These are phyloP conservation scores for Notolabrus celidotus DNA, from an alignment of 2,797 vertebrate genomes.

Conservation along the genomic window DNA sequence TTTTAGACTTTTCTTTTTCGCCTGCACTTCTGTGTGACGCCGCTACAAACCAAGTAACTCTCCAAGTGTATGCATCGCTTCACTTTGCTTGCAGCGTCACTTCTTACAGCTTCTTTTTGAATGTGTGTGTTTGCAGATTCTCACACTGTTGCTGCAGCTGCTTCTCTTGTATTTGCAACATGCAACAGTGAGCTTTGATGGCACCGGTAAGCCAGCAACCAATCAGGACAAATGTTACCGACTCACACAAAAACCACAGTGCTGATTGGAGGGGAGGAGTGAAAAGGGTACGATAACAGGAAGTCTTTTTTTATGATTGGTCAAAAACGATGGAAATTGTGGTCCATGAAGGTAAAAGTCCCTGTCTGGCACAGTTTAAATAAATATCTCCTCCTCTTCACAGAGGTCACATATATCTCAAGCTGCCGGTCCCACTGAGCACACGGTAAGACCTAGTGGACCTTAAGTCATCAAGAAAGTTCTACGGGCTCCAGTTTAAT, in stretches of 20 bases:
- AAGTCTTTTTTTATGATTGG: constrained; percentile 70
- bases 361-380: constrained; percentile 91
- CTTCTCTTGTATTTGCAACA: constrained; percentile 84
- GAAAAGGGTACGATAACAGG: constrained; percentile 77
- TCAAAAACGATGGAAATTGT: constrained; percentile 79
- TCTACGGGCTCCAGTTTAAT: constrained; percentile 99
- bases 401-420: constrained; percentile 78
- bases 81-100: constrained; percentile 63
- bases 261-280: constrained; percentile 79
- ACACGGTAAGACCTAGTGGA: constrained; percentile 86
- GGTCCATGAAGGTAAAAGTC: constrained; percentile 83
- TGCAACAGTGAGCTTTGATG: constrained; percentile 92
- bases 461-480: constrained; percentile 88
- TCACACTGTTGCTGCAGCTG: constrained; percentile 78
- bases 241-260: constrained; percentile 87
- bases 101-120: constrained; percentile 46
- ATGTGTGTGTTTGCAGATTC: constrained; percentile 54
- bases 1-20: constrained; percentile 52
- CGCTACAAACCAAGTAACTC: constrained; percentile 30
- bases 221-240: constrained; percentile 87
- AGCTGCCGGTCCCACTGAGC: constrained; percentile 80
- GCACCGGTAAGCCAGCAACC: constrained; percentile 87
- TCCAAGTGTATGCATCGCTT: constrained; percentile 80
- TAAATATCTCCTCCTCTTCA: constrained; percentile 89
- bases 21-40: constrained; percentile 59